phyloP scores from a whole-genome alignment of 1,140 invertebrate species.

The Achroia grisella region DNA sequence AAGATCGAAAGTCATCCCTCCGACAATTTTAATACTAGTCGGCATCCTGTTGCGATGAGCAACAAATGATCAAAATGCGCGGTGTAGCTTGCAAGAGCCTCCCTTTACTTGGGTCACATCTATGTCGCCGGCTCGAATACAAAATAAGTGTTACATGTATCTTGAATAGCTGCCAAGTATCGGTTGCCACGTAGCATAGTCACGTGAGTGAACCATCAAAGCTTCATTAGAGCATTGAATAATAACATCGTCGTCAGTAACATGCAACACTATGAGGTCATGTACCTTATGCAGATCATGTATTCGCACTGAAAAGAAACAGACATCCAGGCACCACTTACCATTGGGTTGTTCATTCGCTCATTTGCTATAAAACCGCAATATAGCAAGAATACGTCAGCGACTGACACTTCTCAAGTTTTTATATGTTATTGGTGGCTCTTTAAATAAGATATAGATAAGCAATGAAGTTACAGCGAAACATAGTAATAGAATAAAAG shows the following conservation, averaged over 20 bases:
- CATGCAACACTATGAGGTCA: conserved; percentile 40
- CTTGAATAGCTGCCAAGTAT: conserved; percentile 50
- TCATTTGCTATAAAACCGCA: no score
- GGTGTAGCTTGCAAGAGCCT: conserved; percentile 25
- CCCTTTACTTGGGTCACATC: conserved; percentile 41
- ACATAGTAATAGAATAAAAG: conserved; percentile 46
- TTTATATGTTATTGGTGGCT: no score
- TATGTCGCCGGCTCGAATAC: conserved; percentile 43
- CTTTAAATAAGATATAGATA: conserved; percentile 21
- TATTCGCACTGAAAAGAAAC: conserved; percentile 21
- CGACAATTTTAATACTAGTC: neutral
- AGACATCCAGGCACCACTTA: conserved; percentile 41
- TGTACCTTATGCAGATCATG: conserved; percentile 34
- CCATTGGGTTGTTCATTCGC: no score
- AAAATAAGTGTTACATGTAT: conserved; percentile 41
- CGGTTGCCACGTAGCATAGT: conserved; percentile 30
- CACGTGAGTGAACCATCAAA: conserved; percentile 37
- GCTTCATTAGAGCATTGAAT: conserved; percentile 46
- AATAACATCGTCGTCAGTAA: conserved; percentile 22
- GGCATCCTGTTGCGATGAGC: conserved; percentile 1
- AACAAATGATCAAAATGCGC: conserved; percentile 28
- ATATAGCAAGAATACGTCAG: no score
- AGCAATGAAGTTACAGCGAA: conserved; percentile 54
- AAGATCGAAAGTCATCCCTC: neutral
- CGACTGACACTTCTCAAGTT: no score